phyloP scores from a whole-genome alignment of 2,888 invertebrate species.

The Alitta virens region DNA sequence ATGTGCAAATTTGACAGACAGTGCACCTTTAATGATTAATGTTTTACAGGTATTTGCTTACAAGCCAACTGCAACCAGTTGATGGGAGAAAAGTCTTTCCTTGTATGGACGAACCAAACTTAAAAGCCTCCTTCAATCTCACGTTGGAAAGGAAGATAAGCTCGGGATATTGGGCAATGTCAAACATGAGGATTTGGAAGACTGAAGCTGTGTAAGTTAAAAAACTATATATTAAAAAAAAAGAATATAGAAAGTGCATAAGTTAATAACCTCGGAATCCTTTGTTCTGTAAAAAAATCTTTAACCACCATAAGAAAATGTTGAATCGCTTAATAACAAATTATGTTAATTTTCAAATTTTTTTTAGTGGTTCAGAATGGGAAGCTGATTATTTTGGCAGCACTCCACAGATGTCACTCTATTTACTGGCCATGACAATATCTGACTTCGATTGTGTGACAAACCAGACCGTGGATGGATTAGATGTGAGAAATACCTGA shows the following conservation, averaged over 20 bases:
- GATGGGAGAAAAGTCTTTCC: not conserved
- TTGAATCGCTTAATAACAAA: too few relatives aligned
- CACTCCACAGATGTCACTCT: constrained; percentile 31
- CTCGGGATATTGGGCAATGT: too few relatives aligned
- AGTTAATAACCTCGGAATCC: too few relatives aligned
- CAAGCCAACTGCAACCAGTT: not conserved
- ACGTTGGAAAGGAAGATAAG: not conserved
- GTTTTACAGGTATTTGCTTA: not conserved
- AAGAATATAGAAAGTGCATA: too few relatives aligned
- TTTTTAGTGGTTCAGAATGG: constrained; percentile 18
- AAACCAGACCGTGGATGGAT: not conserved
- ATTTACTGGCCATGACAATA: constrained; percentile 29
- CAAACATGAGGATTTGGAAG: too few relatives aligned
- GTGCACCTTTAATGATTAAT: too few relatives aligned
- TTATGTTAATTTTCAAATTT: too few relatives aligned
- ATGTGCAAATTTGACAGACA: too few relatives aligned
- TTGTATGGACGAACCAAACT: not conserved
- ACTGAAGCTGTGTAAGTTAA: too few relatives aligned
- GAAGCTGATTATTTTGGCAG: constrained; percentile 24
- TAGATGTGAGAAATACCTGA: not conserved
- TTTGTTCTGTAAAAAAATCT: too few relatives aligned
- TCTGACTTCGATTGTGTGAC: constrained; percentile 26
- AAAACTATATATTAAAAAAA: too few relatives aligned
- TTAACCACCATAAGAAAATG: too few relatives aligned
- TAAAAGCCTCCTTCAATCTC: not conserved